Conservation (phyloP, 2,113 vertebrate genomes). For the Daubentonia madagascariensis region DNA sequence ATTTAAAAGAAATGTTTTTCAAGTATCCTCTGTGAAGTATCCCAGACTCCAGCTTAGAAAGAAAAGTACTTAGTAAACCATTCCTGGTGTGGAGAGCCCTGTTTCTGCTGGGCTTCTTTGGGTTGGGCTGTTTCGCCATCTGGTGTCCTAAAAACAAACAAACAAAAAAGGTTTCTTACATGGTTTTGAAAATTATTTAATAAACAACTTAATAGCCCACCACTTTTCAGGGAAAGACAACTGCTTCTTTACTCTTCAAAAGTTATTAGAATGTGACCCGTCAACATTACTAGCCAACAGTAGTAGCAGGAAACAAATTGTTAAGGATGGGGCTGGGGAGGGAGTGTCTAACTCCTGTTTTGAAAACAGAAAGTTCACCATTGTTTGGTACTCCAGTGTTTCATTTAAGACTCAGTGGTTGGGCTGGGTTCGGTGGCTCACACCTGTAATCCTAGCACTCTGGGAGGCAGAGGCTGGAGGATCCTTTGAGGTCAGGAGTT, state of each 20-base stretch:
- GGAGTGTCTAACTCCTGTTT: not conserved
- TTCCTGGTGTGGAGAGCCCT: slow-evolving; percentile 89
- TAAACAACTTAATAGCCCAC: not conserved
- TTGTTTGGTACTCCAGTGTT: not conserved
- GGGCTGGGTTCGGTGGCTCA: no score
- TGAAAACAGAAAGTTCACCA: not conserved
- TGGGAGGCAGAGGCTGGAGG: no score
- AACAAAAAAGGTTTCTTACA: not conserved
- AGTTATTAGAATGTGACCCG: not conserved
- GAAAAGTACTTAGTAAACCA: slow-evolving; percentile 99
- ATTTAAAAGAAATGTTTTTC: not conserved
- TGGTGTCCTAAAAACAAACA: slow-evolving; percentile 86
- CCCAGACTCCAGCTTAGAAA: slow-evolving; percentile 83
- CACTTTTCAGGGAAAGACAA: not conserved
- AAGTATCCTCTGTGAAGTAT: not conserved
- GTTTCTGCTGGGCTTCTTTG: slow-evolving; percentile 86
- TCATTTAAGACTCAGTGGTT: not conserved
- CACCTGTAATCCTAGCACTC: no score
- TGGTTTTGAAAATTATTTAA: not conserved
- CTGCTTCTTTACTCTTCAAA: not conserved
- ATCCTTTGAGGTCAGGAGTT: no score
- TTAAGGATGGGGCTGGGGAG: not conserved
- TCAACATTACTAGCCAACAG: no score
- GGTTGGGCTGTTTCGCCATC: slow-evolving; percentile 84
- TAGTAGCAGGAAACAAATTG: not conserved